phyloP scores from a whole-genome alignment of 2,113 vertebrate genomes.

The Chlamydotis undulata region DNA sequence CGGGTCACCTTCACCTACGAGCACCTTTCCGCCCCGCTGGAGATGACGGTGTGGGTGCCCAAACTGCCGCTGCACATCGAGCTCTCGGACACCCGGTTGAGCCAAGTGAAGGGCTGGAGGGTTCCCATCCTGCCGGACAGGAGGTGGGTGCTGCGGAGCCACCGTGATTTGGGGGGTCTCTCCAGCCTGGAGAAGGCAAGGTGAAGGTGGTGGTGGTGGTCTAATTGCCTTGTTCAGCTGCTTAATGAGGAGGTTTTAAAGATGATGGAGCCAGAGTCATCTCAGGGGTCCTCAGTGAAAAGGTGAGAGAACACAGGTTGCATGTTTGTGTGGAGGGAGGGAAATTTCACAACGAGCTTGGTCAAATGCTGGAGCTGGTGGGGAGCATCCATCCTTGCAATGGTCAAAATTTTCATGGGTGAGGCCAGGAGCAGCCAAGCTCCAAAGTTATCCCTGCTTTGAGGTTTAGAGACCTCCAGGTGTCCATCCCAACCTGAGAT shows the following conservation, averaged over 20 bases:
- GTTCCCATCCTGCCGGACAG: conserved; percentile 93
- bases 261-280: background rate
- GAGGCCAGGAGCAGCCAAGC: background rate
- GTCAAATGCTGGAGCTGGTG: background rate
- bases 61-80: conserved; percentile 92
- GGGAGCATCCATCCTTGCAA: background rate
- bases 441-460: background rate
- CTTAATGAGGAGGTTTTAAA: background rate
- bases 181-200: background rate
- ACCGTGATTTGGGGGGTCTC: fast-evolving
- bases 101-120: conserved; percentile 98
- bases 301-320: background rate
- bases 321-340: background rate
- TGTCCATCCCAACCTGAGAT: background rate
- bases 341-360: background rate
- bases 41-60: conserved; percentile 97
- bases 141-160: conserved; percentile 73
- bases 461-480: background rate
- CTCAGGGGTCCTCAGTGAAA: background rate
- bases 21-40: conserved; percentile 89
- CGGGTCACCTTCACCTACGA: conserved; percentile 95
- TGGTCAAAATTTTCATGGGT: background rate
- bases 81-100: conserved; percentile 87
- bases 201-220: background rate
- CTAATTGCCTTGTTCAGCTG: background rate